Evolutionary conservation across 1,140 invertebrate species (phyloP), one percentile per base, ranked within the genome.

Genomic region (Nylanderia fulva): DNA sequence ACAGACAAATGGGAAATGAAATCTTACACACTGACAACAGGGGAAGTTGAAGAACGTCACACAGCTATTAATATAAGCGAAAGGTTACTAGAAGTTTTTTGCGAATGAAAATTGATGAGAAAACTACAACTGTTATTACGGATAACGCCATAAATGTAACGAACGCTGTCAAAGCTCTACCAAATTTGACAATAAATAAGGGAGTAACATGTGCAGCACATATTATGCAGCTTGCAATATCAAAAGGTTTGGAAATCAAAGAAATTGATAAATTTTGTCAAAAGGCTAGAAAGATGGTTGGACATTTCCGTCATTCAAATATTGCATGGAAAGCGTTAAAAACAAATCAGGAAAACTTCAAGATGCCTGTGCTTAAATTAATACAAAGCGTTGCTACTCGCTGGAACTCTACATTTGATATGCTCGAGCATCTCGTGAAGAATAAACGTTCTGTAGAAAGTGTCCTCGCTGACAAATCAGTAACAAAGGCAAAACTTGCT

Each of bases 161-260:
- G 1, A 54, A 54, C 52, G 52, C 52, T 54, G n/a, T 54, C 52
- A 54, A 54, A 54, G 6, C 52, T 54, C 52, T 54, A 54, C 52
- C 52, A n/a, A 54, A 54, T 54, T 54, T 54, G 18, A 54, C 52
- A 54, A 18, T 54, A n/a, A 54, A 54, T 54, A 18, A 54, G 52
- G 52, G 52, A n/a, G n/a, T 18, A 54, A 54, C 52, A 54, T 54
- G 52, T 54, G 52, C 52, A 54, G 52, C 52, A 54, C 52, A n/a
- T 54, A 54, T 18, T 1, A 54, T 58, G 56, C 56, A 58, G 56
- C 56, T 58, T 58, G 24, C 56, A 7, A 58, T 58, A 27, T 58
- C 24, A 0, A 58, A 58, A 58, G 56, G 56, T 27, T 58, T 58
- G 9, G 56, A 58, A 7, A 58, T 58, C 24, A 3, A 27, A 58